Evolutionary conservation across 2,888 invertebrate genomes (phyloP).

Genomic region (Zele albiditarsus): DNA sequence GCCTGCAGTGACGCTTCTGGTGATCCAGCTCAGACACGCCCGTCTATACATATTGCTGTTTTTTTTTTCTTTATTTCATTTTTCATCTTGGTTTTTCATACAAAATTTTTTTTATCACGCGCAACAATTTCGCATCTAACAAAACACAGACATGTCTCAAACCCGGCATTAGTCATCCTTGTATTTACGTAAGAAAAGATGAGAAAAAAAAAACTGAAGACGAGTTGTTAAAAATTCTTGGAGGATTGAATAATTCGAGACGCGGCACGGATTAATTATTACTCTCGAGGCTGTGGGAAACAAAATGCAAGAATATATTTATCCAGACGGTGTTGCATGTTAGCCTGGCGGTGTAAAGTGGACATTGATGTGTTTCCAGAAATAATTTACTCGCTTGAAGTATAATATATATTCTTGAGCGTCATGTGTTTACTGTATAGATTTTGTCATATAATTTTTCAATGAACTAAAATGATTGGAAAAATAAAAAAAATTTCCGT

Average conservation of each 20-base stretch:
- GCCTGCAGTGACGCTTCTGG: slow-evolving; percentile 48
- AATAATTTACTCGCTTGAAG: neutral
- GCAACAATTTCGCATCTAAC: neutral
- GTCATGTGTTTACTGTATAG: neutral
- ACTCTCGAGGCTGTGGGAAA: neutral
- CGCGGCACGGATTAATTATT: neutral
- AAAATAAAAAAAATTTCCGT: neutral
- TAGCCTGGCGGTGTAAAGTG: neutral
- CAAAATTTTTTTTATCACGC: slow-evolving; percentile 18
- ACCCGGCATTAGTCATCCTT: neutral
- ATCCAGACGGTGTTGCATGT: neutral
- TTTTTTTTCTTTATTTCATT: slow-evolving; percentile 44
- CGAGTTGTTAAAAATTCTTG: neutral
- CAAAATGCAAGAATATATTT: neutral
- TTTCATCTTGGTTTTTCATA: slow-evolving; percentile 11
- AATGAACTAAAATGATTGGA: neutral
- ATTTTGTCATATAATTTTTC: neutral
- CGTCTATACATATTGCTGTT: slow-evolving; percentile 40
- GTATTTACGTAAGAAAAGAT: neutral
- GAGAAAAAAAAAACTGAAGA: neutral
- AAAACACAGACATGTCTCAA: neutral
- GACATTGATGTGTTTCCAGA: neutral
- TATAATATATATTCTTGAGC: neutral
- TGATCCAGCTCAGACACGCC: slow-evolving; percentile 48
- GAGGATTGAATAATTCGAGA: slow-evolving; percentile 6